phyloP scores from a whole-genome alignment of 2,888 invertebrate genomes.

The Cataglyphis livida region DNA sequence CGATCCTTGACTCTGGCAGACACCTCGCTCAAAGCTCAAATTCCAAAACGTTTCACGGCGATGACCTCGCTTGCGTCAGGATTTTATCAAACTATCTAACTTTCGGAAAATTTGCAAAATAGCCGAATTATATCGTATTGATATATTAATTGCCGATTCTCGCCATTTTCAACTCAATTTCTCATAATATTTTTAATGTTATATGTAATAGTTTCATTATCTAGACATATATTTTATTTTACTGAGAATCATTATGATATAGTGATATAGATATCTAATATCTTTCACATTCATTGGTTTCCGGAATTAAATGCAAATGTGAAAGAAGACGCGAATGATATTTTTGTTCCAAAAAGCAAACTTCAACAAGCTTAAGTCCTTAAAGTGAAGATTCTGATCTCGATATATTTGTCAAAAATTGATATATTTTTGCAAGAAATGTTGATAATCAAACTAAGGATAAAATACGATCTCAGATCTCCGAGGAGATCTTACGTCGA shows the following conservation, averaged over 20 bases:
- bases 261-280: not conserved
- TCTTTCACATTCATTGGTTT: not conserved
- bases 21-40: constrained; percentile 35
- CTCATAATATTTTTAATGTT: not conserved
- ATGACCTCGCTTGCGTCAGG: constrained; percentile 29
- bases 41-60: constrained; percentile 16
- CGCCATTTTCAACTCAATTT: not conserved
- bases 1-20: constrained; percentile 39
- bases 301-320: not conserved
- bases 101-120: constrained; percentile 4
- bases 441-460: constrained; percentile 28
- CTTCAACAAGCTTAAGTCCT: not conserved
- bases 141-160: not conserved
- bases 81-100: constrained; percentile 2
- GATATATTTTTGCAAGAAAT: not conserved
- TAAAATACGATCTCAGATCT: constrained; percentile 12
- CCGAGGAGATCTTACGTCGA: not conserved
- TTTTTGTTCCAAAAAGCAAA: not conserved
- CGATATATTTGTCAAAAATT: constrained; percentile 5
- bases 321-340: not conserved
- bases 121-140: not conserved
- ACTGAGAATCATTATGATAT: not conserved
- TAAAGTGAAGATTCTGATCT: not conserved
- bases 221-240: not conserved
- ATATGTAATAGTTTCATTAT: not conserved